Base-by-base conservation (phyloP, 2,888 invertebrate species). In the Sepiola atlantica region DNA sequence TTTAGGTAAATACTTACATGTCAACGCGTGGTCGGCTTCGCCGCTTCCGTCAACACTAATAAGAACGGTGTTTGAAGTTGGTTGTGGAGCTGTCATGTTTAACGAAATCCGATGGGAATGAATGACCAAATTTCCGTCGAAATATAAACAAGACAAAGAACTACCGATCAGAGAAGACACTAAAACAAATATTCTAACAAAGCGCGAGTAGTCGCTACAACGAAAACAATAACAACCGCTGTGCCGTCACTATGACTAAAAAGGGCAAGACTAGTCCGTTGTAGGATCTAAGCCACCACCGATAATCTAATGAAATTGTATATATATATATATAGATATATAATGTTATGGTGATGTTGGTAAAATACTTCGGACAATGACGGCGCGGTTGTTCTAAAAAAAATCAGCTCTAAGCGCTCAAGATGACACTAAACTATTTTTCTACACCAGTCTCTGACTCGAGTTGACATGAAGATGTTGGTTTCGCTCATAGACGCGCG, bases 11-110 rank as follows among this genome's bases (percentile, higher is more conserved):
- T 55, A 92, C 92, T 92, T 92, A 92, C 92, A 92, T 54, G 92
- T 92, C 28, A 92, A 92, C n/a, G 92, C 92, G 54, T 92, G 92
- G 55, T 92, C 92, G 45, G 92, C 92, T 55, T 92, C 92, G n/a
- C 24, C 20, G 92, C 92, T 92, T 54, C 92, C 92, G 28, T 92
- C 92, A 54, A 92, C 92, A 24, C 92, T 92, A 28, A 92, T 92
- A 28, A 92, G 55, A 92, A 92, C 92, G 24, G 92, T 92, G 54
- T 92, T 92, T 24, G 45, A 35, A 32, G n/a, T n/a, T n/a, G 77
- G 77, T 77, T 77, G 77, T 14, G 77, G 32, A 45, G 45, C 45
- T 32, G 77, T n/a, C 77, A 77, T 77, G 32, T n/a, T 32, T n/a
- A 77, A 77, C 77, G 16, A 77, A 77, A 77, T 77, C 77, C 77